phyloP scores from a whole-genome alignment of 2,113 vertebrate genomes.

The Oreochromis spilurus region DNA sequence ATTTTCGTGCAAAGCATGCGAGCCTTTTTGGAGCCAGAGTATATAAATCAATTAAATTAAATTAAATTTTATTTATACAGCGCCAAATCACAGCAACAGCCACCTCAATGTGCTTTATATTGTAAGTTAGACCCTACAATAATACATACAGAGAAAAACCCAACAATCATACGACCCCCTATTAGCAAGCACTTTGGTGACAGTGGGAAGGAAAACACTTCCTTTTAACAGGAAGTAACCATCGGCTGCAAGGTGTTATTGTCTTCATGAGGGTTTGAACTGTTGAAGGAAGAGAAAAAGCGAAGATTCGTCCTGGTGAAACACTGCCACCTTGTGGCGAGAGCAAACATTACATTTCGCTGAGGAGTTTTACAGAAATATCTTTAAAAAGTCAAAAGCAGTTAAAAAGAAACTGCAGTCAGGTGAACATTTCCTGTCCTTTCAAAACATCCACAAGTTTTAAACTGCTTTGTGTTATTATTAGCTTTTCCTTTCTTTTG shows the following conservation, averaged over 20 bases:
- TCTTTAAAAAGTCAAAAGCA: background rate
- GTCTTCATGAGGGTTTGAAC: background rate
- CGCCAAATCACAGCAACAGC: background rate
- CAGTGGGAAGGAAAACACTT: background rate
- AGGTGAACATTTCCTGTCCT: background rate
- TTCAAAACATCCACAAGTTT: background rate
- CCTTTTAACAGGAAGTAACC: fast-evolving
- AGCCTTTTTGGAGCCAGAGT: background rate
- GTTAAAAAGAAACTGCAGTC: background rate
- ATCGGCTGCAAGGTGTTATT: fast-evolving
- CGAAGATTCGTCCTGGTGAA: background rate
- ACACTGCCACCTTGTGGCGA: background rate
- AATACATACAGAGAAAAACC: background rate
- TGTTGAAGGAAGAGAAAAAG: background rate
- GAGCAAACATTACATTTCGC: fast-evolving
- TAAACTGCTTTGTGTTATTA: background rate
- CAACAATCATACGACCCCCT: background rate
- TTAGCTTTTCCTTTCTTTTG: background rate
- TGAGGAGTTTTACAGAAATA: background rate
- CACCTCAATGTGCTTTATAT: background rate
- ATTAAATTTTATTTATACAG: fast-evolving
- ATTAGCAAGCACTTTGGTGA: background rate
- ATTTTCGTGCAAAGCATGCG: background rate
- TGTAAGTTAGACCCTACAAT: background rate
- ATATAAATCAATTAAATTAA: too few relatives aligned